phyloP scores from a whole-genome alignment of 2,797 vertebrate genomes.

The Gallinago solitaria region DNA sequence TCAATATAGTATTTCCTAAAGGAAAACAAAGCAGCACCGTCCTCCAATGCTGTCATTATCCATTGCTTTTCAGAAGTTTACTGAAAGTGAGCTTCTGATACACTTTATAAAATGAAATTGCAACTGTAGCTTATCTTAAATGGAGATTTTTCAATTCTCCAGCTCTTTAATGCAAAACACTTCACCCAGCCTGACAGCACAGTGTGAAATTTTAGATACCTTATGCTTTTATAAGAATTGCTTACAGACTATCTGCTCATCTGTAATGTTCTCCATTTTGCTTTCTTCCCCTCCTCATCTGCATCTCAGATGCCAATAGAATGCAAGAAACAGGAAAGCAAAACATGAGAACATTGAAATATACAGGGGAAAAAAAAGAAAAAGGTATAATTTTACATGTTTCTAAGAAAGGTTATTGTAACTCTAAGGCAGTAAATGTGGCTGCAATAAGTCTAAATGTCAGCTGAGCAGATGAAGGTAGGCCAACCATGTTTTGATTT shows the following conservation, averaged over 20 bases:
- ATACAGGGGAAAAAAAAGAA: neutral
- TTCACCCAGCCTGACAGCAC: neutral
- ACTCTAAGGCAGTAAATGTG: neutral
- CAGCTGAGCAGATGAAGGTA: neutral
- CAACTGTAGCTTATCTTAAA: neutral
- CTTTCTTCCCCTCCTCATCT: neutral
- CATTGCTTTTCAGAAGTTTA: neutral
- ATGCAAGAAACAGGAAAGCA: neutral
- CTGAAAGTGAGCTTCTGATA: neutral
- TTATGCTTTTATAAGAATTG: neutral
- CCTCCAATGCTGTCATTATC: neutral
- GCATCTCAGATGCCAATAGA: neutral
- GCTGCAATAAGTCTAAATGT: neutral
- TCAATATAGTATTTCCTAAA: neutral
- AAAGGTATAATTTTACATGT: fast-evolving
- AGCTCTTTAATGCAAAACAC: neutral
- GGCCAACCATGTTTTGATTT: neutral
- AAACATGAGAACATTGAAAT: neutral
- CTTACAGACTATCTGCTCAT: neutral
- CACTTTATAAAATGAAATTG: neutral
- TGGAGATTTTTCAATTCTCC: neutral
- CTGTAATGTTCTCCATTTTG: neutral
- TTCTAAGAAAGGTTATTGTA: neutral
- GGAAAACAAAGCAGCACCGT: neutral
- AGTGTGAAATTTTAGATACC: neutral